phyloP scores from a whole-genome alignment of 2,888 invertebrate species.

The Blera fallax region DNA sequence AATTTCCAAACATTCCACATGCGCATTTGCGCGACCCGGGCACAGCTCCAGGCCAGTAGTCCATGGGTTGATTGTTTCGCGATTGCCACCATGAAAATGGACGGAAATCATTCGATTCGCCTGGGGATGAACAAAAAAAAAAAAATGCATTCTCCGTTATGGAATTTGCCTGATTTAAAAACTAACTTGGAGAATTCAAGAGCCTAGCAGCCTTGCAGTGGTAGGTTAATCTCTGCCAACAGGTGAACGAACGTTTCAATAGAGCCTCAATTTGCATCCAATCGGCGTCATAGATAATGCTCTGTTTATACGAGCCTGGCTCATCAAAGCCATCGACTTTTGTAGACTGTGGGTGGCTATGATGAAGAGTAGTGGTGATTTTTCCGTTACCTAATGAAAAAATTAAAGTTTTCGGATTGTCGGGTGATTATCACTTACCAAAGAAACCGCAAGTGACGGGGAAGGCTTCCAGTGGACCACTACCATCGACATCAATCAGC shows the following conservation, averaged over 20 bases:
- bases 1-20: slow-evolving; percentile 94
- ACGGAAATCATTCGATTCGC: slow-evolving; percentile 87
- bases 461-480: slow-evolving; percentile 95
- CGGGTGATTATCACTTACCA: too few relatives aligned
- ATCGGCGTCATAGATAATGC: slow-evolving; percentile 93
- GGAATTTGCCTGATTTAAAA: not conserved
- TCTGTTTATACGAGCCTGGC: slow-evolving; percentile 94
- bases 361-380: slow-evolving; percentile 89
- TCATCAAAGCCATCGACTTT: slow-evolving; percentile 96
- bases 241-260: slow-evolving; percentile 91
- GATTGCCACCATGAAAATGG: slow-evolving; percentile 99
- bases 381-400: slow-evolving; percentile 86
- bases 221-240: slow-evolving; percentile 93
- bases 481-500: slow-evolving; percentile 96
- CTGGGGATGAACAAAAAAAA: slow-evolving; percentile 80
- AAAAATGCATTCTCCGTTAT: not conserved
- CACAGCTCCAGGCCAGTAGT: slow-evolving; percentile 95
- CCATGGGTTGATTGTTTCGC: slow-evolving; percentile 95
- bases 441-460: slow-evolving; percentile 94
- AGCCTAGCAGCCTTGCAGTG: slow-evolving; percentile 91
- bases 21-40: slow-evolving; percentile 93
- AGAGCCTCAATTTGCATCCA: slow-evolving; percentile 94
- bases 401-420: too few relatives aligned
- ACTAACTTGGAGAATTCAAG: slow-evolving; percentile 91
- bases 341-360: slow-evolving; percentile 89